Evolutionary conservation across 2,797 vertebrate species (phyloP).

Genomic region (Percopsis omiscomaycus): DNA sequence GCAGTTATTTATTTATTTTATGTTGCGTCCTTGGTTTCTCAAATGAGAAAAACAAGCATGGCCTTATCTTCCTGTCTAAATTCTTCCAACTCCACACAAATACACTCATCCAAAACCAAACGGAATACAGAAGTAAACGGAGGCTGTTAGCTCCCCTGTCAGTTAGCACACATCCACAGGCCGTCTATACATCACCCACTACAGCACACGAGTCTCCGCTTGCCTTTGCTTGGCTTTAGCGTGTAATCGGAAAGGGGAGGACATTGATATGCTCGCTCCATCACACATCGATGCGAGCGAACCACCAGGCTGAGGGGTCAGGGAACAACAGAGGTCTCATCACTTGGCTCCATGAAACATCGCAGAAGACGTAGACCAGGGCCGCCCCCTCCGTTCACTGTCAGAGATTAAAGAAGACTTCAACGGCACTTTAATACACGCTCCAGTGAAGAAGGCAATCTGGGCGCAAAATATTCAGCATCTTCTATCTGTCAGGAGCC

Average conservation of each 20-base stretch:
- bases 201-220: constrained; percentile 40
- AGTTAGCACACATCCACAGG: constrained; percentile 36
- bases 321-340: constrained; percentile 40
- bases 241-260: constrained; percentile 48
- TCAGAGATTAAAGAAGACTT: constrained; percentile 81
- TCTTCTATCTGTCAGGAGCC: constrained; percentile 75
- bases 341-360: constrained; percentile 65
- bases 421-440: constrained; percentile 77
- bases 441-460: constrained; percentile 70
- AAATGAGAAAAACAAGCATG: background rate
- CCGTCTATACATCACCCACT: constrained; percentile 36
- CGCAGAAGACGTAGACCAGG: constrained; percentile 59
- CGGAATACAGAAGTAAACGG: constrained; percentile 10
- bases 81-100: constrained; percentile 22
- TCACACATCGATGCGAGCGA: constrained; percentile 48
- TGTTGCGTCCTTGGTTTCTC: constrained; percentile 30
- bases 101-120: background rate
- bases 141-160: constrained; percentile 23
- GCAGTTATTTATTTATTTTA: constrained; percentile 29
- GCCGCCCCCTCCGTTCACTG: constrained; percentile 50
- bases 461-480: constrained; percentile 58
- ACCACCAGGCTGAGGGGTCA: constrained; percentile 60
- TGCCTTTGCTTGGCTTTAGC: constrained; percentile 32
- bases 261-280: constrained; percentile 60
- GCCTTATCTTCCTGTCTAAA: constrained; percentile 30